Evolutionary conservation across 2,797 vertebrate genomes (phyloP), one percentile per base, ranked within the genome.

Genomic region (Limnodromus scolopaceus): DNA sequence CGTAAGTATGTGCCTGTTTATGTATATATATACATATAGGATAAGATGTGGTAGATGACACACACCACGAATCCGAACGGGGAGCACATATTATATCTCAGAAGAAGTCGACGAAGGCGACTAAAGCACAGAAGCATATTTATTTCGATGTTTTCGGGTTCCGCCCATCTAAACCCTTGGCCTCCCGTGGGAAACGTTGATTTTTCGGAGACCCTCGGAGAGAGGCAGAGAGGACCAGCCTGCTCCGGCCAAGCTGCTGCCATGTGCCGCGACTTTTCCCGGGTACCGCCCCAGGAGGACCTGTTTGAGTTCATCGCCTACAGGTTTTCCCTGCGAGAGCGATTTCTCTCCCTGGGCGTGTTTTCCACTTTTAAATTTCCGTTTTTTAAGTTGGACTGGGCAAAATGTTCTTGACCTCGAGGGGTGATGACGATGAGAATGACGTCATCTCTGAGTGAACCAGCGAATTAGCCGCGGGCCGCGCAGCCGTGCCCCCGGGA

Each of bases 261-360:
- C 49, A 0, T 25, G 57, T 16, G n/a, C 25, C 0, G 20, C n/a
- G 1, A 11, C 25, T 57, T 90, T 57, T 3, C 32, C 13, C 1
- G 10, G 27, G 11, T 17, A 18, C 45, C 18, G 1, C 13, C 39
- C 55, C 34, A 5, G 38, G 12, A 65, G 16, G 58, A 75, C 77
- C 36, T 43, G 27, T 36, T 23, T 7, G 58, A 80, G 22, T 17
- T 49, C 16, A 17, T 38, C 30, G 3, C 60, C n/a, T 36, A 10
- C 69, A 69, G n/a, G 25, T 38, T 89, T 11, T 30, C 66, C 46
- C 48, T 51, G 82, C 64, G n/a, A 9, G 16, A 41, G 63, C 11
- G 0, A 4, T 30, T 85, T 39, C 16, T 64, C 57, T 77, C 69
- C 45, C 25, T 28, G 39, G 15, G 22, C 3, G 2, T 43, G 49